Base-by-base conservation (phyloP, 2,888 invertebrate genomes). In the Dastarcus helophoroides region DNA sequence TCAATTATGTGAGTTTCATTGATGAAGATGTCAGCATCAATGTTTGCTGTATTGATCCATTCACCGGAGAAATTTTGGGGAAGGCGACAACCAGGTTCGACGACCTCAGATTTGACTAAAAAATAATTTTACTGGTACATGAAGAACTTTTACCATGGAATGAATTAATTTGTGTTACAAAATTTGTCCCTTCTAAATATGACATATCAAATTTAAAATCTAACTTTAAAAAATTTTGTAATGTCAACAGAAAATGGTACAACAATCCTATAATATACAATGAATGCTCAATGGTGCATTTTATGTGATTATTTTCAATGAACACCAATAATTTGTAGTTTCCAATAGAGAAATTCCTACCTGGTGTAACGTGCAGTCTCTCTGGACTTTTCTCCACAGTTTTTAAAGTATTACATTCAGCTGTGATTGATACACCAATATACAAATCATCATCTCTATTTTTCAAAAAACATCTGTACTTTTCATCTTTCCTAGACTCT, bases 1-100 rank as follows among this genome's bases (percentile, higher is more conserved):
- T 94, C 94, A 46, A 91, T 85, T 19, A 97, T 91, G 54, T 95
- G 95, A 0, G 95, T 97, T 51, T 90, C 86, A 53, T 95, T 95
- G 22, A 97, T 90, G 25, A 76, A 71, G 1, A 93, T 80, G 60
- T 93, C 89, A 1, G 94, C 94, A 58, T 94, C 93, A 41, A 91
- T 85, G 54, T 95, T 94, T 1, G 94, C 94, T 0, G 95, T 94
- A 51, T 95, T 95, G 29, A 94, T 88, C 95, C 95, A 97, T 12
- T 84, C 76, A 0, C 97, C 94, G 0, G 82, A 76, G 61, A 91
- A 91, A 57, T 95, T 94, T 56, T 89, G 83, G 0, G 95, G 93
- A 35, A 97, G 62, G 24, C 88, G 76, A 53, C 95, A 97, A 1
- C 89, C 85, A 3, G 95, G 84, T 42, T 82, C 80, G 1, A 93